Evolutionary conservation across 1,140 invertebrate genomes (phyloP), one percentile per base, ranked within the genome.

Genomic region (Pseudomyrmex pallidus): DNA sequence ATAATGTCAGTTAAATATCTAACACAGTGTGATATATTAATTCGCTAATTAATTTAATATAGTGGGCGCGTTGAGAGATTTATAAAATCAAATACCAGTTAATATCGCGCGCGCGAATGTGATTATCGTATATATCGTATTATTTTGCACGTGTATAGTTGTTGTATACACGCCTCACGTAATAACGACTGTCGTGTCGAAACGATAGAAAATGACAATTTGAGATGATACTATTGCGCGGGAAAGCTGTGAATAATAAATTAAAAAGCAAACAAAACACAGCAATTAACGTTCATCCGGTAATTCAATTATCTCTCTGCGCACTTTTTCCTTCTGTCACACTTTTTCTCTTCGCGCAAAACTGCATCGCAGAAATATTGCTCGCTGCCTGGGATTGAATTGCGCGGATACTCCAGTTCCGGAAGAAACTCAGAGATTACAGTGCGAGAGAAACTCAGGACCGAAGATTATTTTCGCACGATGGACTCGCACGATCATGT

Each of bases 391-490:
- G 20, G 48, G 56, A 82, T 70, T 67, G 68, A 80, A 25, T 68
- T 35, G 56, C 68, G 63, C 7, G 12, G 70, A 72, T 68, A 61
- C 44, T 61, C 46, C 66, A 77, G 59, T 22, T 46, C 48, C 17
- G 10, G n/a, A 50, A 67, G 15, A 1, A 48, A 54, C 12, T 52
- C 57, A 68, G 70, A 68, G 70, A 84, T 84, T 83, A 83, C 86
- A 74, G 17, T 56, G 59, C 10, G 52, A 46, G 35, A 72, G 48
- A 48, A 84, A 68, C 50, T 66, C 70, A 22, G 67, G 52, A 35
- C 35, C 56, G 67, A 50, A 73, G 74, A 89, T 88, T 89, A 89
- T 86, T 89, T 77, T 89, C 82, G 76, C 88, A 82, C 72, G 76
- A 89, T 85, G 62, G 64, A 78, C 64, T 82, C 54, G 9, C 56